A percentile compares a stretch with the other conserved stretches of the same genome.
These are phyloP conservation scores for Manacus vitellinus DNA, from an alignment of 2,113 vertebrate genomes.

Conservation along the genomic window DNA sequence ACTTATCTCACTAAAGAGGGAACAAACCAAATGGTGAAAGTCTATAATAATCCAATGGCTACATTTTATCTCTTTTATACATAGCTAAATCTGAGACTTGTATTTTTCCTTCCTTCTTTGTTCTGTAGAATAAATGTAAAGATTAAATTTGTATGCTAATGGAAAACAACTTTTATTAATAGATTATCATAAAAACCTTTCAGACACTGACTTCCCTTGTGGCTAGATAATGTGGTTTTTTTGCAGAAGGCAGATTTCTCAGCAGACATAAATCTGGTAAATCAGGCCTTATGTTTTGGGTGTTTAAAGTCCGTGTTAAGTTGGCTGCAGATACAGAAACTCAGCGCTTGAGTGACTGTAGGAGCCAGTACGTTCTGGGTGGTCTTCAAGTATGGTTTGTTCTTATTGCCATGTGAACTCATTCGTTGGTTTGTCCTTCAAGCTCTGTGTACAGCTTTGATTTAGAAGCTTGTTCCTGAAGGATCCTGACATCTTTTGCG, in stretches of 20 bases:
- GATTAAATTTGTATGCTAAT: background rate
- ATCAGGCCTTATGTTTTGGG: background rate
- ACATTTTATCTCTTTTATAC: background rate
- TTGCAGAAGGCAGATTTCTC: background rate
- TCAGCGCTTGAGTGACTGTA: background rate
- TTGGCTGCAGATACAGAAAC: background rate
- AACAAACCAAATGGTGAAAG: background rate
- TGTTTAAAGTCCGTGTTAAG: background rate
- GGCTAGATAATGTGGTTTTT: background rate
- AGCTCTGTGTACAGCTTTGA: accelerated
- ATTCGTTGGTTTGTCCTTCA: background rate
- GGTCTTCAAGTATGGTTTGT: background rate
- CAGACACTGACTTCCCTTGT: background rate
- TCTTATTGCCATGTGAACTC: background rate
- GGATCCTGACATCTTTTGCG: background rate
- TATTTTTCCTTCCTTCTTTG: background rate
- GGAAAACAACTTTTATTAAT: background rate
- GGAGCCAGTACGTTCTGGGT: background rate
- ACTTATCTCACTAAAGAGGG: background rate
- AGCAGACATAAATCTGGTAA: background rate
- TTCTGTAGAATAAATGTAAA: background rate
- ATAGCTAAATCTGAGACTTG: background rate
- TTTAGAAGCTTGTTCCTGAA: background rate
- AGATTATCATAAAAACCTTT: background rate
- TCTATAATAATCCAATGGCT: background rate